Conservation (phyloP, 1,140 invertebrate genomes). For the Drosophila pseudoananassae region DNA sequence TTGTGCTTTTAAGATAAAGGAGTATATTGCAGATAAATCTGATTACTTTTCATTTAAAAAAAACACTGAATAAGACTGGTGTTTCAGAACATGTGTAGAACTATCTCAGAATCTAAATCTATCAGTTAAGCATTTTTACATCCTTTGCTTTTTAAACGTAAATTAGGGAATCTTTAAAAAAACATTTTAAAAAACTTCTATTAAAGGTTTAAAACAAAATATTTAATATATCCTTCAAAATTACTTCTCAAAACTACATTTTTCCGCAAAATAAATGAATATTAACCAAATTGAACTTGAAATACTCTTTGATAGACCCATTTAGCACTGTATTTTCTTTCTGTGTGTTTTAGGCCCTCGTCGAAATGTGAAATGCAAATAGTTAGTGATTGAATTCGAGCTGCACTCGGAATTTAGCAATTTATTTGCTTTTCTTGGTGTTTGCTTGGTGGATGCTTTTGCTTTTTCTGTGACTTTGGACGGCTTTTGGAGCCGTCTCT, state of each 20-base stretch:
- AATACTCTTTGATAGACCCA: background rate
- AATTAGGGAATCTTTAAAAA: too few relatives aligned
- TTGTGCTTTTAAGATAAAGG: too few relatives aligned
- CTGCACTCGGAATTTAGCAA: conserved; percentile 32
- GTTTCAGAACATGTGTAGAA: too few relatives aligned
- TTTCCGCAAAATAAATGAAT: background rate
- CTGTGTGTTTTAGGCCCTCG: conserved; percentile 3
- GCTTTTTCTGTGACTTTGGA: conserved; percentile 9
- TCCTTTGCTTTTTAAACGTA: too few relatives aligned
- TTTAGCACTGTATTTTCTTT: conserved; percentile 3
- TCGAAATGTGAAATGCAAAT: conserved; percentile 47
- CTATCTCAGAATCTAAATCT: too few relatives aligned
- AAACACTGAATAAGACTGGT: too few relatives aligned
- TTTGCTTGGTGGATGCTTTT: conserved; percentile 22
- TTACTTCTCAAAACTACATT: background rate
- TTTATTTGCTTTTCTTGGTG: conserved; percentile 34
- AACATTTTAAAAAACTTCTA: background rate
- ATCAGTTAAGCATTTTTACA: too few relatives aligned
- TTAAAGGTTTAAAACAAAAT: background rate
- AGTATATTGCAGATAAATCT: too few relatives aligned
- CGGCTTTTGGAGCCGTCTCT: background rate
- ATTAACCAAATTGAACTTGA: conserved; percentile 2
- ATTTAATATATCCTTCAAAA: background rate
- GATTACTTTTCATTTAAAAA: too few relatives aligned
- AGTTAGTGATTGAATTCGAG: conserved; percentile 40